Evolutionary conservation across 2,113 vertebrate species (phyloP), one percentile per base, ranked within the genome.

Genomic region (Isichthys henryi): DNA sequence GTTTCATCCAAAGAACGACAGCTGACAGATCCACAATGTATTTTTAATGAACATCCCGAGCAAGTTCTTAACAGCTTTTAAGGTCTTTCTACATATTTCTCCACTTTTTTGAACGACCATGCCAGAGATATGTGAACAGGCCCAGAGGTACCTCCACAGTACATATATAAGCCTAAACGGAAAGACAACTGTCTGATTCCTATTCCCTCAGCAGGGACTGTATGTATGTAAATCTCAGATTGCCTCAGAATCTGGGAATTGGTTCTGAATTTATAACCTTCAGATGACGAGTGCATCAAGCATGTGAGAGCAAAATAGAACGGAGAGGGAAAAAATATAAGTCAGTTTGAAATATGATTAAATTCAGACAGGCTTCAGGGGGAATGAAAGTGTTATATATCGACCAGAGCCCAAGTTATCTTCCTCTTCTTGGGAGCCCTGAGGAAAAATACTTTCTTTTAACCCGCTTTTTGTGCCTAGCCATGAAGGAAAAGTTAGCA

Each of bases 191-290:
- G 86, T 53, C 48, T 39, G 45, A 56, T 58, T 23, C 5, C 45
- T 85, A 46, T 90, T 90, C 86, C 53, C 35, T 21, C 43, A 27
- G 23, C n/a, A 80, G 46, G 27, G 77, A 89, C 46, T 89, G 91
- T 77, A 88, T 89, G 46, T 88, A 91, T 89, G 80, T 87, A 91
- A 90, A 92, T 88, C 49, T 90, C 86, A 46, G 91, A 89, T 87
- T 70, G 82, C 70, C 91, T 80, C 48, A 46, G 52, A 49, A 86
- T 84, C 80, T 90, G 87, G 39, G 90, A 91, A 90, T 82, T 91
- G 88, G 92, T 91, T 89, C 58, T 80, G 56, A 91, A 93, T 93
- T 90, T 87, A 91, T 90, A 66, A 92, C 82, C 87, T 88, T 89
- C 66, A 45, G 90, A 92, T 91, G 62, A 92, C 88, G 92, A 92